phyloP scores from a whole-genome alignment of 2,888 invertebrate genomes.

The Drosophila acutilabella region DNA sequence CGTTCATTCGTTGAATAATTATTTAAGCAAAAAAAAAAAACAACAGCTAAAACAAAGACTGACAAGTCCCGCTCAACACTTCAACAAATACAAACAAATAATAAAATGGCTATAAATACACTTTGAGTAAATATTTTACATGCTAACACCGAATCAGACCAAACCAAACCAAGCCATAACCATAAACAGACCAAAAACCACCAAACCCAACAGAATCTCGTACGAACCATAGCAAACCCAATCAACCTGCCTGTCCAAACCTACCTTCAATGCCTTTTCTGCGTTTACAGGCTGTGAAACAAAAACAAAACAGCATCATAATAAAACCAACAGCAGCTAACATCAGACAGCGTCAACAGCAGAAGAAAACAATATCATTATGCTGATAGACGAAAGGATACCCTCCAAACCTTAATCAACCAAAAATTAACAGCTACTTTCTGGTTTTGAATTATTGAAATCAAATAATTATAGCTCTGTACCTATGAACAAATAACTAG shows the following conservation, averaged over 20 bases:
- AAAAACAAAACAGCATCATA: conserved; percentile 43
- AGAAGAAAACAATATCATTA: not conserved
- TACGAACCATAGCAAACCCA: conserved; percentile 11
- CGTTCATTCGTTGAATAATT: conserved; percentile 23
- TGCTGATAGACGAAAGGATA: not conserved
- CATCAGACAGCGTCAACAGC: conserved; percentile 10
- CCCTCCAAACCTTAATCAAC: not conserved
- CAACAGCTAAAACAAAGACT: conserved; percentile 5
- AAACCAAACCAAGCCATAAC: conserved; percentile 14
- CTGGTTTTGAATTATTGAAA: too few species aligned
- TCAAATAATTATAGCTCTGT: too few species aligned
- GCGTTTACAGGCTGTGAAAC: conserved; percentile 18
- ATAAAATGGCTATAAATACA: conserved; percentile 66
- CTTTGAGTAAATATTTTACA: conserved; percentile 66
- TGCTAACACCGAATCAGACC: conserved; percentile 30
- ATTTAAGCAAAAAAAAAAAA: conserved; percentile 41
- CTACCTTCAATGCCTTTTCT: not conserved
- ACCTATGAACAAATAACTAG: not conserved
- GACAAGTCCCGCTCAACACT: conserved; percentile 42
- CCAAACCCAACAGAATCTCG: conserved; percentile 5
- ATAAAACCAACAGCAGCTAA: conserved; percentile 36
- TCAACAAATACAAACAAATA: conserved; percentile 58
- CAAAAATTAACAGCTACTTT: not conserved
- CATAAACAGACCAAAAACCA: conserved; percentile 14
- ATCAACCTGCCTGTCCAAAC: conserved; percentile 17